Evolutionary conservation across 2,113 vertebrate genomes (phyloP), one percentile per base, ranked within the genome.

Genomic region (Sciurus niger): DNA sequence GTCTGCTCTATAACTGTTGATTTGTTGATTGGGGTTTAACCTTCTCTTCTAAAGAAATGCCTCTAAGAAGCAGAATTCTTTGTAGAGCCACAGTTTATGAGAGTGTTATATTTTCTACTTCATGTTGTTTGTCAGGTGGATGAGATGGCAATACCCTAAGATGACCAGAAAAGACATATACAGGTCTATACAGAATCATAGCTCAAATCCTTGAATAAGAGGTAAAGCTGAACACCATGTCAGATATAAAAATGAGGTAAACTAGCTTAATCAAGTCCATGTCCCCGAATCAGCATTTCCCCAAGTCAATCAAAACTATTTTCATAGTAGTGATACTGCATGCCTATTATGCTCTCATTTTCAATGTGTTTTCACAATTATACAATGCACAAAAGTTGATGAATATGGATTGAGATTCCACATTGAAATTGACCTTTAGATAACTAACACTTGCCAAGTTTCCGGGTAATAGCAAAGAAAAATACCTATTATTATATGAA

Each of bases 1-100:
- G 76, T 60, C 92, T 98, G 96, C 95, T 97, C 95, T 94, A 3
- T 68, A 98, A 97, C 95, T 95, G 96, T 17, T 97, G 97, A 97
- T 98, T 97, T 97, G 95, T 86, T 97, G 95, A 95, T 95, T 97
- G 79, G 86, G 48, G 84, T 90, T 97, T 96, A 97, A 97, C 93
- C 96, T 96, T 96, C 96, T 74, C 60, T 91, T 94, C 80, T 84
- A 92, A 95, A 84, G 55, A 63, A 97, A 96, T 74, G 34, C 20
- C 93, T 93, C 76, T 77, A 90, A 77, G 65, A 93, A 87, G 92
- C 37, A 74, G 51, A 88, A 93, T 90, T 86, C 90, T 90, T 87
- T 73, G 51, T 68, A 90, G 84, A 97, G 48, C 67, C 58, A 83
- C 72, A 76, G 73, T 95, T 89, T 96, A 93, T 80, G 82, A 67